Conservation (phyloP, 2,113 vertebrate genomes). For the Cheilinus undulatus region DNA sequence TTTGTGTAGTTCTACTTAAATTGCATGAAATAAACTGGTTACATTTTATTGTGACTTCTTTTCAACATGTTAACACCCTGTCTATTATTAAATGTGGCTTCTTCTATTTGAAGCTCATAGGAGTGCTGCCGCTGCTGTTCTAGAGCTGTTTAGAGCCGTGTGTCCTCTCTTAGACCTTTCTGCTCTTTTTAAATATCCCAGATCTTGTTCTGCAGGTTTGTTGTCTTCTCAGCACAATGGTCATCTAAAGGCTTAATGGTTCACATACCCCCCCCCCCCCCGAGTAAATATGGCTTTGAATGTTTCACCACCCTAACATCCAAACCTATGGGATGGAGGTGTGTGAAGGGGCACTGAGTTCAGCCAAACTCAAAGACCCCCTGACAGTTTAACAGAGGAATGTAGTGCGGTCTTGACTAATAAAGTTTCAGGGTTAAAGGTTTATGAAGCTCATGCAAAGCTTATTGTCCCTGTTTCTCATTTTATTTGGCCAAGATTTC, state of each 20-base stretch:
- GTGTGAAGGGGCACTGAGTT: conserved; percentile 43
- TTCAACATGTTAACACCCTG: no score
- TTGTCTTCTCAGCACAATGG: background rate
- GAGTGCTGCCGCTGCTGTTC: background rate
- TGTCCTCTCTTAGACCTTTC: conserved; percentile 13
- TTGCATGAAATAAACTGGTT: no score
- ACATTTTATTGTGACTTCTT: no score
- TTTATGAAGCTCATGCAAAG: background rate
- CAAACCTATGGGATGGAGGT: background rate
- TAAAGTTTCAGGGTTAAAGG: conserved; percentile 24
- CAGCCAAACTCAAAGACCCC: conserved; percentile 42
- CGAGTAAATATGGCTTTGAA: conserved; percentile 22
- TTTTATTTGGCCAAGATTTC: no score
- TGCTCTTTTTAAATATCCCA: conserved; percentile 7
- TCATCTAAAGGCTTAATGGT: conserved; percentile 25
- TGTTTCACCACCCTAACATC: conserved; percentile 24
- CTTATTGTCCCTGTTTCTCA: background rate
- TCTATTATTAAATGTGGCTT: no score
- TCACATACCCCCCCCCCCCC: conserved; percentile 18
- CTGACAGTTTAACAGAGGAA: conserved; percentile 20
- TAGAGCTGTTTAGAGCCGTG: background rate
- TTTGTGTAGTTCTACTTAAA: no score
- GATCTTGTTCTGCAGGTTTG: conserved; percentile 28
- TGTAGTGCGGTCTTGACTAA: conserved; percentile 20
- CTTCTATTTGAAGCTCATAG: no score